Evolutionary conservation across 2,113 vertebrate genomes (phyloP).

Genomic region (Lophura nycthemera): DNA sequence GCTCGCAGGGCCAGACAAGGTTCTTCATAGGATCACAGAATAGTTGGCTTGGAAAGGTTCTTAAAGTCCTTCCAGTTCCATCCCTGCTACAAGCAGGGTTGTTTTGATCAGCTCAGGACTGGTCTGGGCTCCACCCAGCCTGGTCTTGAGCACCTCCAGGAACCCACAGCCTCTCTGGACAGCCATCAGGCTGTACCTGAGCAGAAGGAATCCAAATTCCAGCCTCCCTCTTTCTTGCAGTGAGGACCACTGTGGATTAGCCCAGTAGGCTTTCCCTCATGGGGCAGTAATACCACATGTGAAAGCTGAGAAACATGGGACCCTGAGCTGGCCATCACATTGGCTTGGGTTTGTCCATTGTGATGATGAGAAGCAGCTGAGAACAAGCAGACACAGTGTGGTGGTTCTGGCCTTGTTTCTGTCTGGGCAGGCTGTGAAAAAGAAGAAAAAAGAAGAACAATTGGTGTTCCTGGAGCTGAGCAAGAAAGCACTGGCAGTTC

Average conservation of each 20-base stretch:
- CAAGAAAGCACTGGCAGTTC: neutral
- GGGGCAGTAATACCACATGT: neutral
- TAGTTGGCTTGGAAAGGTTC: neutral
- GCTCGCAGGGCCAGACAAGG: rapidly evolving
- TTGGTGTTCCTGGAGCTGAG: constrained; percentile 7
- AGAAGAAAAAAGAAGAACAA: neutral
- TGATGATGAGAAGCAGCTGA: neutral
- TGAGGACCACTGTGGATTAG: neutral
- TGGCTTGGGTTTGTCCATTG: neutral
- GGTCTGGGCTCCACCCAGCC: neutral
- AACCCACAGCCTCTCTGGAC: neutral
- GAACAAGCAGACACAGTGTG: neutral
- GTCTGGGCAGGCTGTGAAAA: constrained; percentile 2
- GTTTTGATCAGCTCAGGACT: neutral
- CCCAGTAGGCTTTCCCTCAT: neutral
- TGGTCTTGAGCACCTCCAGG: neutral
- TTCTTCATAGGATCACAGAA: neutral
- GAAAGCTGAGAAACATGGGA: neutral
- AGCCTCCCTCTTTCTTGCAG: neutral
- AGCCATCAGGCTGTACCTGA: neutral
- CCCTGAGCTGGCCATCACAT: neutral
- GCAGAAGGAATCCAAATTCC: neutral
- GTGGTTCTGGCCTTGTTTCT: constrained; percentile 14
- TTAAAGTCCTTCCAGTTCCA: neutral
- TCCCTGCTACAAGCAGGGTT: no score